Conservation (phyloP, 2,888 invertebrate genomes). For the Acrobasis suavella region DNA sequence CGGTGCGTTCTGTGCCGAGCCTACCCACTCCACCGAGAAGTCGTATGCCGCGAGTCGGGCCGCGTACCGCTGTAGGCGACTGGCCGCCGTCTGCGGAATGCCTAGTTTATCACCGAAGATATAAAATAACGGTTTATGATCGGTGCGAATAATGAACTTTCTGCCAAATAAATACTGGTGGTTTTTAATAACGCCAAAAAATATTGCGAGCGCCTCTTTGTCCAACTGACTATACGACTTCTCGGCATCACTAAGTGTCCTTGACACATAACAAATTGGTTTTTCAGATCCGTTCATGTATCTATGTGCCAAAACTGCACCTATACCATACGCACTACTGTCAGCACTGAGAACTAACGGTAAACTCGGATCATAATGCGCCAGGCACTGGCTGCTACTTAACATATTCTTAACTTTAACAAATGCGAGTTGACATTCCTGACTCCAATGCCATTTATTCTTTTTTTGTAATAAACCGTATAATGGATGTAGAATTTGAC, state of each 20-base stretch:
- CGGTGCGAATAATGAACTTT: background rate
- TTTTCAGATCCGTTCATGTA: too few species aligned
- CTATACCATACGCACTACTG: constrained; percentile 26
- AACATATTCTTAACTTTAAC: background rate
- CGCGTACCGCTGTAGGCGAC: constrained; percentile 29
- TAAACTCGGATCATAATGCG: constrained; percentile 4
- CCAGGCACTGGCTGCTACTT: background rate
- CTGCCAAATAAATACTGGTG: background rate
- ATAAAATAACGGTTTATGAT: background rate
- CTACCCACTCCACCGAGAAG: constrained; percentile 33
- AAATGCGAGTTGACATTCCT: background rate
- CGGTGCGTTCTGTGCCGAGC: constrained; percentile 24
- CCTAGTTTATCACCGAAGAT: background rate
- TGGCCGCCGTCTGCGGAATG: constrained; percentile 1
- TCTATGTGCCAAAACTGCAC: constrained; percentile 27
- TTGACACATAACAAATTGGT: constrained; percentile 30
- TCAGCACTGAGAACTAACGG: constrained; percentile 5
- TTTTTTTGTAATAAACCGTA: constrained; percentile 2
- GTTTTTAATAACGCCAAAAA: background rate
- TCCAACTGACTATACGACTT: constrained; percentile 25
- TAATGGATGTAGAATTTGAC: background rate
- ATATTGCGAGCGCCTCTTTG: constrained; percentile 2
- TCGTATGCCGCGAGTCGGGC: constrained; percentile 39
- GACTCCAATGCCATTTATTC: constrained; percentile 2
- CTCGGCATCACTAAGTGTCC: constrained; percentile 40